A percentile compares a stretch with the other conserved stretches of the same genome.
phyloP scores from a whole-genome alignment of 92 coral and sea anemone genomes.

The Porites evermanni region DNA sequence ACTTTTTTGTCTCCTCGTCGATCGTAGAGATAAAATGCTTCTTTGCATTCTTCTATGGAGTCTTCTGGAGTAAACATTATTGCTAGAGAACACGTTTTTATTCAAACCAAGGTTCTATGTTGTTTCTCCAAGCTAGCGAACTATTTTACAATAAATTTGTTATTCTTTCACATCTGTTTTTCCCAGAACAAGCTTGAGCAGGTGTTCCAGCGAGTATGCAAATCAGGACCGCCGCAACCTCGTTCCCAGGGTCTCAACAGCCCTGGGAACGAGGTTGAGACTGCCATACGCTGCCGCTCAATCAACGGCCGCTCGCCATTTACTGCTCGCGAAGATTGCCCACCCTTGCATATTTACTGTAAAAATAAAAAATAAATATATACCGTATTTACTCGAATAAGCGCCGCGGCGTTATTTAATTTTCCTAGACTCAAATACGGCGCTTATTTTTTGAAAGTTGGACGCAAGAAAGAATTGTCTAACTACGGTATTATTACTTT shows the following conservation, averaged over 20 bases:
- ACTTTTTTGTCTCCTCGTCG: conserved; percentile 88
- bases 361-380: background rate
- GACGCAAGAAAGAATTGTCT: too few relatives aligned
- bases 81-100: background rate
- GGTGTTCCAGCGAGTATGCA: background rate
- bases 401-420: conserved; percentile 41
- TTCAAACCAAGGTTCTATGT: background rate
- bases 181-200: conserved; percentile 6
- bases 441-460: too few relatives aligned
- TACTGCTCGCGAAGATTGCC: too few relatives aligned
- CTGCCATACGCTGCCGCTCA: too few relatives aligned
- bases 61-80: conserved; percentile 42
- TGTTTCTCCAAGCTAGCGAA: conserved; percentile 1
- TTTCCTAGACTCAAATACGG: too few relatives aligned
- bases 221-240: background rate
- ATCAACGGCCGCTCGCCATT: too few relatives aligned
- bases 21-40: conserved; percentile 89
- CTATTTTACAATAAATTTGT: conserved; percentile 14
- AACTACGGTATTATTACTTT: too few relatives aligned
- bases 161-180: conserved; percentile 29
- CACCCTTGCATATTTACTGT: too few relatives aligned
- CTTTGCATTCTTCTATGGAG: conserved; percentile 70
- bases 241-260: too few relatives aligned
- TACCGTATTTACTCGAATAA: conserved; percentile 69
- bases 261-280: too few relatives aligned